Evolutionary conservation across 2,888 invertebrate genomes (phyloP).

Genomic region (Therioaphis trifolii): DNA sequence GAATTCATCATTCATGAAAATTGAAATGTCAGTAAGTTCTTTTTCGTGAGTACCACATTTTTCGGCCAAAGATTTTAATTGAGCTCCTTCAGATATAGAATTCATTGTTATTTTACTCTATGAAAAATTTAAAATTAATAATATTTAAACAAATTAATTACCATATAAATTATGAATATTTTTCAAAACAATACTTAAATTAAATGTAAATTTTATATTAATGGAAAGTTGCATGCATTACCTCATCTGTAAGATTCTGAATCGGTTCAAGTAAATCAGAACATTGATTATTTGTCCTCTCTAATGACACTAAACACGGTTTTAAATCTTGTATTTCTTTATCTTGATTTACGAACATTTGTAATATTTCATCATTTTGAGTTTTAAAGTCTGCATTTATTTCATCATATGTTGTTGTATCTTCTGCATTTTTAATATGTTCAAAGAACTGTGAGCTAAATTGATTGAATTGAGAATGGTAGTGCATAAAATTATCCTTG

Average conservation of each 20-base stretch:
- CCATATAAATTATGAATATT: neutral
- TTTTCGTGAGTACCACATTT: slow-evolving; percentile 32
- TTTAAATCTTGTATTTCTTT: slow-evolving; percentile 31
- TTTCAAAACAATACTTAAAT: neutral
- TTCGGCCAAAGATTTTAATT: slow-evolving; percentile 25
- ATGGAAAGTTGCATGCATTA: neutral
- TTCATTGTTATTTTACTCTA: slow-evolving; percentile 35
- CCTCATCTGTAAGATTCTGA: slow-evolving; percentile 46
- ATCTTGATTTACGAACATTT: slow-evolving; percentile 50
- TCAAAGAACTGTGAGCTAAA: slow-evolving; percentile 44
- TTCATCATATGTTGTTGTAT: slow-evolving; percentile 21
- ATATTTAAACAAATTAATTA: neutral
- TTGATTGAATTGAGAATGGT: slow-evolving; percentile 28
- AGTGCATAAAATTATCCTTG: slow-evolving; percentile 40
- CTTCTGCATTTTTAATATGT: slow-evolving; percentile 26
- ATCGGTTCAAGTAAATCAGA: slow-evolving; percentile 45
- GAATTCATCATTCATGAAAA: slow-evolving; percentile 9
- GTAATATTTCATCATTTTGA: slow-evolving; percentile 36
- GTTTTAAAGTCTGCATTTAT: slow-evolving; percentile 14
- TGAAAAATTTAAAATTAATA: neutral
- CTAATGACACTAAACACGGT: slow-evolving; percentile 48
- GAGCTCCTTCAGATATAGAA: slow-evolving; percentile 41
- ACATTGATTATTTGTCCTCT: slow-evolving; percentile 36
- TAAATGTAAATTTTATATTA: neutral
- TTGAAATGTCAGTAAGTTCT: slow-evolving; percentile 18